phyloP scores from a whole-genome alignment of 2,888 invertebrate species.

The Thereva nobilitata region DNA sequence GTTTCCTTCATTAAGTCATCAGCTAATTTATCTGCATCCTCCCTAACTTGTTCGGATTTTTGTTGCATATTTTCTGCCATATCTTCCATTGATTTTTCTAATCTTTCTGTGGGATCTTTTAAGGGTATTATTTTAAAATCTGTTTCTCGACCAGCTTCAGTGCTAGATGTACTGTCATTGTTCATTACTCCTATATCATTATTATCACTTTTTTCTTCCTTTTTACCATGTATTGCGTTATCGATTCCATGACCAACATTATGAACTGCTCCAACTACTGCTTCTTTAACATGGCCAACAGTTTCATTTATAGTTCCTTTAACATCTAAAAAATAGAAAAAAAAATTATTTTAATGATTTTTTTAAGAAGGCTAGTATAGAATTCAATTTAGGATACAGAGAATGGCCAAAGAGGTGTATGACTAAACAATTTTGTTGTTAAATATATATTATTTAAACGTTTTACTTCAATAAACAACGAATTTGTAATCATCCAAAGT shows the following conservation, averaged over 20 bases:
- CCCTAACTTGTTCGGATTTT: background rate
- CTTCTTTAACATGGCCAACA: conserved; percentile 43
- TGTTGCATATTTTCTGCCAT: conserved; percentile 34
- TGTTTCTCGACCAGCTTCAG: background rate
- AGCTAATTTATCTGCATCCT: conserved; percentile 43
- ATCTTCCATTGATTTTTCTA: conserved; percentile 32
- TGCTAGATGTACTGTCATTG: conserved; percentile 6
- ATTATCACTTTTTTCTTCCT: conserved; percentile 20
- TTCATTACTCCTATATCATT: conserved; percentile 28
- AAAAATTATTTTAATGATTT: conserved; percentile 13
- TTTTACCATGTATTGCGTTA: conserved; percentile 35
- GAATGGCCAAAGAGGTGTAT: too few relatives aligned
- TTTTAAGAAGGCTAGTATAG: background rate
- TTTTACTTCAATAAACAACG: too few relatives aligned
- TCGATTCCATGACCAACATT: conserved; percentile 42
- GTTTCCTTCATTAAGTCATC: conserved; percentile 42
- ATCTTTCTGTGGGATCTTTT: conserved; percentile 37
- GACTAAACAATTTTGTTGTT: too few relatives aligned
- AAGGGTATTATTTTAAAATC: conserved; percentile 40
- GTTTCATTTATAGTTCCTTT: conserved; percentile 42
- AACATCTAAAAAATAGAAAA: conserved; percentile 40
- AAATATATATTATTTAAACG: too few relatives aligned
- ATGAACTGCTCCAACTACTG: conserved; percentile 43
- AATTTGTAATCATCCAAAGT: too few relatives aligned
- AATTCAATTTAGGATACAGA: too few relatives aligned